Evolutionary conservation across 2,888 invertebrate species (phyloP).

Genomic region (Tiliacea aurago): DNA sequence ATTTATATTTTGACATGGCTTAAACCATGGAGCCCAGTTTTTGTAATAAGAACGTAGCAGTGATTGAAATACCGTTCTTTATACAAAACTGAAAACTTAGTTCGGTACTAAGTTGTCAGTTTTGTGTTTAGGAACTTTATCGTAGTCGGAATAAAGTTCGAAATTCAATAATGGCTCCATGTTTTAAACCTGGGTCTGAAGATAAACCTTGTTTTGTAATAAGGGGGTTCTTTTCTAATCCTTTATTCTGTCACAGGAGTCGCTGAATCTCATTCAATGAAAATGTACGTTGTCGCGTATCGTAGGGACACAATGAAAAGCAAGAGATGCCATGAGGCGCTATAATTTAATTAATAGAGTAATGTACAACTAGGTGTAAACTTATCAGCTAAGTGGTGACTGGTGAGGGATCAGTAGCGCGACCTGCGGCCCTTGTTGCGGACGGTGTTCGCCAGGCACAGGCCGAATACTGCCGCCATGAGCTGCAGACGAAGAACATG

Average conservation of each 20-base stretch:
- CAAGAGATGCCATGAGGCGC: slow-evolving; percentile 3
- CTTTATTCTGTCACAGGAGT: not conserved
- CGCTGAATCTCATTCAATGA: not conserved
- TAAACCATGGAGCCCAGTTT: too few relatives aligned
- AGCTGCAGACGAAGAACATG: slow-evolving; percentile 85
- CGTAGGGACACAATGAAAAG: slow-evolving; percentile 30
- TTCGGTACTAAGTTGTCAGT: too few relatives aligned
- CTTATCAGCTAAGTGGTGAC: slow-evolving; percentile 43
- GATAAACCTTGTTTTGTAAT: too few relatives aligned
- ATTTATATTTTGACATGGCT: too few relatives aligned
- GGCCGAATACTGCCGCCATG: slow-evolving; percentile 94
- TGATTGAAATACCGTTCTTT: too few relatives aligned
- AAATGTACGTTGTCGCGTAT: not conserved
- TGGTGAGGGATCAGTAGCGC: slow-evolving; percentile 74
- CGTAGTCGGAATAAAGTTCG: too few relatives aligned
- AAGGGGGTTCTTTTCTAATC: too few relatives aligned
- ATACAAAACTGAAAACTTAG: too few relatives aligned
- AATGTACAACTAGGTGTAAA: slow-evolving; percentile 51
- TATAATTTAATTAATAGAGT: slow-evolving; percentile 42
- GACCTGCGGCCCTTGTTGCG: slow-evolving; percentile 93
- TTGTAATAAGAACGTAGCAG: too few relatives aligned
- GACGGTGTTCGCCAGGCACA: slow-evolving; percentile 96
- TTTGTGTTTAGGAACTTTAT: too few relatives aligned
- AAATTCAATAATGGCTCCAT: too few relatives aligned
- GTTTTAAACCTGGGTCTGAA: too few relatives aligned